phyloP scores from a whole-genome alignment of 2,113 vertebrate species.

The Gnathonemus echidnorhynchus region DNA sequence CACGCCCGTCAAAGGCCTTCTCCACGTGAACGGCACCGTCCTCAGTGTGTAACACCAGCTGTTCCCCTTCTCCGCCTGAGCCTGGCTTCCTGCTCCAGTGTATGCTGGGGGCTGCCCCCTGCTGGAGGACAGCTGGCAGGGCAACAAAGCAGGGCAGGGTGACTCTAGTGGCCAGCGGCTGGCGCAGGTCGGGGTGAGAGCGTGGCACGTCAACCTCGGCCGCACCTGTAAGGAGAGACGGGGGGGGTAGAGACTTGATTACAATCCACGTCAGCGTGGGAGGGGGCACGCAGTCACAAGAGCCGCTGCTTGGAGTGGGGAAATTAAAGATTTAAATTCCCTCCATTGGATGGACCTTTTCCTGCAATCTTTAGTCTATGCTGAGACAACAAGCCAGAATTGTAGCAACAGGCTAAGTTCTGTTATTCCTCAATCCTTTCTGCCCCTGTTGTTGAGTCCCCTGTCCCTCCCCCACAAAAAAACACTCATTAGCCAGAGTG shows the following conservation, averaged over 20 bases:
- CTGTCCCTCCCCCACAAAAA: neutral
- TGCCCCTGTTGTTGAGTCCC: neutral
- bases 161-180: slow-evolving; percentile 67
- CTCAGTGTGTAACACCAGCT: slow-evolving; percentile 73
- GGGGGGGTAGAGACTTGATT: neutral
- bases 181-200: slow-evolving; percentile 53
- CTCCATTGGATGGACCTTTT: neutral
- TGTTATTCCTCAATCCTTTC: neutral
- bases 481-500: neutral
- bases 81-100: slow-evolving; percentile 76
- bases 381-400: neutral
- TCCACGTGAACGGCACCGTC: slow-evolving; percentile 79
- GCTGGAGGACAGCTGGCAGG: slow-evolving; percentile 39
- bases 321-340: neutral
- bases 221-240: slow-evolving; percentile 45
- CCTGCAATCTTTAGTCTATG: too few relatives aligned
- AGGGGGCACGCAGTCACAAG: neutral
- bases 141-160: slow-evolving; percentile 80
- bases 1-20: slow-evolving; percentile 73
- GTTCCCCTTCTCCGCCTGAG: slow-evolving; percentile 51
- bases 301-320: neutral
- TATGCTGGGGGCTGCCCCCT: slow-evolving; percentile 56
- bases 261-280: neutral
- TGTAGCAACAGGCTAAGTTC: neutral
- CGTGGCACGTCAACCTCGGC: slow-evolving; percentile 63